Evolutionary conservation across 2,888 invertebrate genomes (phyloP), one percentile per base, ranked within the genome.

Genomic region (Bimastos eiseni): DNA sequence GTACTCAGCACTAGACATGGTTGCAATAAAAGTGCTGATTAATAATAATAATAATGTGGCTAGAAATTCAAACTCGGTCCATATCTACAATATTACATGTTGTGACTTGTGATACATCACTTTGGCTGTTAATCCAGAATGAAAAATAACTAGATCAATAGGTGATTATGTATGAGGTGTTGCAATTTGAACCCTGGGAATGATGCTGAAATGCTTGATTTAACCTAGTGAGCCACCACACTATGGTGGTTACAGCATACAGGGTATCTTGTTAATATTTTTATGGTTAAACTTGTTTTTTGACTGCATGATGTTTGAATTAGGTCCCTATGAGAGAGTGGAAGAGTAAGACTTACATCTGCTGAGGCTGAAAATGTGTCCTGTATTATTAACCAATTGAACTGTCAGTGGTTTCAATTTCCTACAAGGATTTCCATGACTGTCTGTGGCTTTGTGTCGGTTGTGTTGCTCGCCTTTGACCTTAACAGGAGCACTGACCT

Each of bases 361-460:
- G 55, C 55, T 55, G 30, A 55, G 5, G 30, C 6, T 55, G 21
- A 49, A 49, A 70, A 30, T 70, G n/a, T 70, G 70, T 70, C 70
- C n/a, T 70, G n/a, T 70, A 8, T 70, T 70, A 11, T 70, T 70
- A 70, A n/a, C 70, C 70, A 70, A 70, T n/a, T 70, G 70, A 70
- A 70, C n/a, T 17, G 30, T 70, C 8, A 0, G 70, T 70, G n/a
- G 70, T 70, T 70, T n/a, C 70, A 70, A 70, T 70, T 70, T 70
- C 70, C 70, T n/a, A 70, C 70, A 70, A 70, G 70, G 70, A 70
- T 70, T 70, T 70, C 70, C n/a, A 70, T n/a, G 30, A 70, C n/a
- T 70, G 24, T 70, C n/a, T 11, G 70, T 8, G n/a, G 70, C 70
- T 70, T n/a, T 49, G n/a, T 70, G 70, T 70, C 8, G 70, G n/a